These are phyloP conservation scores for Drosophila pullipes DNA, from an alignment of 2,888 invertebrate genomes.

Conservation along the genomic window DNA sequence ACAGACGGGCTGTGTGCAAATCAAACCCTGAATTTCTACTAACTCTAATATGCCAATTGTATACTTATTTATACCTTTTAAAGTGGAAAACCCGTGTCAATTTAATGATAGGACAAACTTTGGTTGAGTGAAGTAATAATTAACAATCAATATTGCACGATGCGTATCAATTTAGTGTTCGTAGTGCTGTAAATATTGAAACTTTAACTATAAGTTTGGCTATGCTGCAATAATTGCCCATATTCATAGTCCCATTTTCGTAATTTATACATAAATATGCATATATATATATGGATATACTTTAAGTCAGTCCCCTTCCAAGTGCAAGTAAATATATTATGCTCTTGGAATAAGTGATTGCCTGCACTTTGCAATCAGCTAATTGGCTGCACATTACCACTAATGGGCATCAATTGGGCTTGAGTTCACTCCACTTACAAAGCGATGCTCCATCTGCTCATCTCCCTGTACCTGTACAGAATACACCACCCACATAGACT, in stretches of 20 bases:
- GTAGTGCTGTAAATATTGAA: too few species aligned
- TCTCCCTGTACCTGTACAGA: neutral
- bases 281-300: too few species aligned
- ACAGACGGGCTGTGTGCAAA: neutral
- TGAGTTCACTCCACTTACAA: conserved; percentile 16
- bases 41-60: neutral
- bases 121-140: neutral
- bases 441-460: conserved; percentile 14
- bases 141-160: neutral
- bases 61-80: neutral
- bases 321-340: neutral
- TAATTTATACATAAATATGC: too few species aligned
- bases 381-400: conserved; percentile 11
- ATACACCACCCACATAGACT: neutral
- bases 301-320: too few species aligned
- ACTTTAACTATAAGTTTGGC: neutral
- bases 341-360: neutral
- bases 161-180: neutral
- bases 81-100: neutral
- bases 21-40: neutral
- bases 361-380: conserved; percentile 7
- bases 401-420: conserved; percentile 60
- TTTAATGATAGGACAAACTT: neutral
- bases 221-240: neutral
- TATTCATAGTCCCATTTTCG: neutral